phyloP scores from a whole-genome alignment of 2,888 invertebrate species.

The Lasius fuliginosus region DNA sequence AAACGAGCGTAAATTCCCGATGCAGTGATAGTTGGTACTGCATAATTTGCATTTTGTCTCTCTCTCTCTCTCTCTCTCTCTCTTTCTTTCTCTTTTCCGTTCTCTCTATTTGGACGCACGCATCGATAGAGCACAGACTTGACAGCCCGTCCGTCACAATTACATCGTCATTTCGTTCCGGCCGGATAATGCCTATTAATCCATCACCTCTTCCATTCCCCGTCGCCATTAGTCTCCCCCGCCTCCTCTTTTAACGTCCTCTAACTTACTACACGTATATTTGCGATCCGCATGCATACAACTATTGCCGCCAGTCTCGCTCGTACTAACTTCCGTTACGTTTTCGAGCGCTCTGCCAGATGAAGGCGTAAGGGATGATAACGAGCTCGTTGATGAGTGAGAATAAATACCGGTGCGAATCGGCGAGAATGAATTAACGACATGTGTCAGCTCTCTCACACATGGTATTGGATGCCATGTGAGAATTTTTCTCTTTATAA shows the following conservation, averaged over 20 bases:
- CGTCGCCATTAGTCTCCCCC: neutral
- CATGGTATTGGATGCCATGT: neutral
- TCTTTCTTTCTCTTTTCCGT: neutral
- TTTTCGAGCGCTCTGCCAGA: neutral
- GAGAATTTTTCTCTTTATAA: neutral
- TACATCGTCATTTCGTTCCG: conserved; percentile 54
- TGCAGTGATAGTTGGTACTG: conserved; percentile 37
- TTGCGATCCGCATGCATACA: neutral
- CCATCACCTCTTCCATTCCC: conserved; percentile 1
- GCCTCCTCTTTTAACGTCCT: conserved; percentile 23
- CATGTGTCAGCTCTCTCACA: neutral
- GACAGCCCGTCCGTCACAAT: conserved; percentile 63
- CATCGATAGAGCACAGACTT: conserved; percentile 17
- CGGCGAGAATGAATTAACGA: neutral
- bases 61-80: conserved; percentile 27
- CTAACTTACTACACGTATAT: conserved; percentile 26
- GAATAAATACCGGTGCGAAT: neutral
- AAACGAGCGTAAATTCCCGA: conserved; percentile 38
- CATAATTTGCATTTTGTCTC: conserved; percentile 61
- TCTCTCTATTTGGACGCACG: neutral
- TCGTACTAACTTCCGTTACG: conserved; percentile 1
- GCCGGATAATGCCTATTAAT: conserved; percentile 51
- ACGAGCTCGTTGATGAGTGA: neutral
- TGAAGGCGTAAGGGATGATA: neutral
- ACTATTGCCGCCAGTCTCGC: neutral